Conservation (phyloP, 1,140 invertebrate genomes). For the Nebria ingens region DNA sequence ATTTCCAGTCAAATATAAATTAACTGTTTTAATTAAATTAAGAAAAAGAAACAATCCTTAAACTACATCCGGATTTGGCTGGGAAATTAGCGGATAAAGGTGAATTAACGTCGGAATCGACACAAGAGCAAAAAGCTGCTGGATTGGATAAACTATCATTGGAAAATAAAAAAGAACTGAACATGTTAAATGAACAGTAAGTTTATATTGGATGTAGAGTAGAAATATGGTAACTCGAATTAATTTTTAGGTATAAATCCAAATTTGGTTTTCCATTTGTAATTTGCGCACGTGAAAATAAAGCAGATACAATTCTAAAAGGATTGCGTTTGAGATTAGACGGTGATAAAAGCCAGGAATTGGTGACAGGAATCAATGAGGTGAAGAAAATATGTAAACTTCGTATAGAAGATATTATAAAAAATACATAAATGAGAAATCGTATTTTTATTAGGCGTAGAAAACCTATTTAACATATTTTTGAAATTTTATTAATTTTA, state of each 20-base stretch:
- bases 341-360: constrained; percentile 44
- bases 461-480: not conserved
- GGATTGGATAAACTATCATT: constrained; percentile 41
- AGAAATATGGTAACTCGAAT: not conserved
- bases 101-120: constrained; percentile 47
- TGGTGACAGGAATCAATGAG: constrained; percentile 48
- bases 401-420: constrained; percentile 42
- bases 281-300: constrained; percentile 56
- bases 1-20: constrained; percentile 2
- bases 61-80: constrained; percentile 53
- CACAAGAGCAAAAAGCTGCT: constrained; percentile 46
- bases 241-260: constrained; percentile 44
- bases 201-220: constrained; percentile 17
- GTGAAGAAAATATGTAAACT: constrained; percentile 57
- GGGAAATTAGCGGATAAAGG: constrained; percentile 44
- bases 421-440: not conserved
- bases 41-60: constrained; percentile 46
- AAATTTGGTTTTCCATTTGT: constrained; percentile 64
- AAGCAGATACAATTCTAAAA: constrained; percentile 46
- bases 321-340: constrained; percentile 43
- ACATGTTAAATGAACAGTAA: constrained; percentile 42
- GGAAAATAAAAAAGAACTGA: constrained; percentile 41
- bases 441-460: not conserved
- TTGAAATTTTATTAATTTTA: not conserved
- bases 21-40: constrained; percentile 21